Conservation (phyloP, 2,113 vertebrate genomes). For the Porphyrio hochstetteri region DNA sequence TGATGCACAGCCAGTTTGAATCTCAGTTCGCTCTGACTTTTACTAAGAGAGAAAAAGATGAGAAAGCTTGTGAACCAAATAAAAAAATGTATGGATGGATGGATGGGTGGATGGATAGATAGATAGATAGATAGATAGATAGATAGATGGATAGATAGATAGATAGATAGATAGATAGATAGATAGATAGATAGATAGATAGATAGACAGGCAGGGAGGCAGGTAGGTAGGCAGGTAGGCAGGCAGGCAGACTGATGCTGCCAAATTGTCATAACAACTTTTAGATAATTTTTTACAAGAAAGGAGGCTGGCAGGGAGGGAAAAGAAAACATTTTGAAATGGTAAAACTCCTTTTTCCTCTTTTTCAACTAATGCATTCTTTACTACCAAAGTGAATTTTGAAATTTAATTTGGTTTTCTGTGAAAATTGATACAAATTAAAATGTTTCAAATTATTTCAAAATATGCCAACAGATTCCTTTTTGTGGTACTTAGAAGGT, state of each 20-base stretch:
- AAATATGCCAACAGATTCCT: background rate
- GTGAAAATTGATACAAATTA: background rate
- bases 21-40: background rate
- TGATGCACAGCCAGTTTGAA: background rate
- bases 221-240: background rate
- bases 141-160: background rate
- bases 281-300: background rate
- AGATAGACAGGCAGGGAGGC: too few relatives aligned
- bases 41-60: background rate
- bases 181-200: background rate
- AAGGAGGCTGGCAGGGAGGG: background rate
- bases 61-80: background rate
- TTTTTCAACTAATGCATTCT: background rate
- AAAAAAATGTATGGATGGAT: background rate
- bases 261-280: background rate
- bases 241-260: background rate
- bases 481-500: background rate
- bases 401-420: background rate
- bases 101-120: background rate
- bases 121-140: background rate
- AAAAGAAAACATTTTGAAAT: background rate
- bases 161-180: background rate
- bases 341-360: background rate
- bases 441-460: background rate
- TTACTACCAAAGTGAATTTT: background rate